Base-by-base conservation (phyloP, 2,797 vertebrate genomes). In the Mastacembelus armatus region DNA sequence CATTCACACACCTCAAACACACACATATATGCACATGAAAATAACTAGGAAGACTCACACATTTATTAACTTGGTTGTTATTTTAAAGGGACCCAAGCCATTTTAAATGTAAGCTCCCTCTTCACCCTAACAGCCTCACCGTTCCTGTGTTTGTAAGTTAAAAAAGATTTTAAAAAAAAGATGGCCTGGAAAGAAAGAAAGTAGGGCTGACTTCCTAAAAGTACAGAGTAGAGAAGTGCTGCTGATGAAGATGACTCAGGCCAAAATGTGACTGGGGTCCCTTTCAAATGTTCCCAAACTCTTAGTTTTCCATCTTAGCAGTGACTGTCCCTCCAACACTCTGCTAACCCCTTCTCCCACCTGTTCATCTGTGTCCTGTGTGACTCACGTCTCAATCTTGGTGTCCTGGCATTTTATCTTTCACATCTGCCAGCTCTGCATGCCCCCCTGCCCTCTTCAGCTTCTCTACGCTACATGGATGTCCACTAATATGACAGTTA, bases 51-150 rank as follows among this genome's bases (percentile, higher is more conserved):
- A 78, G 78, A 66, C 74, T 85, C 81, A 73, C 61, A 78, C 73
- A 80, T 85, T 73, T 78, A 71, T 84, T 65, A 74, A 87, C 75
- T 66, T 61, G 21, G 61, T 3, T 77, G 76, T 85, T 83, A 74
- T 84, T 71, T 78, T 74, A 89, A 91, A 90, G 91, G 92, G 91
- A 91, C 91, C 89, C 88, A 59, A 92, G 91, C 86, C 86, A 88
- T 89, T 89, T 83, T 78, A 64, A 82, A 69, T 38, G 44, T 14
- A 40, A 77, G 70, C 62, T 72, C 40, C 39, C 42, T 19, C 19
- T 26, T 49, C 48, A 39, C 9, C 9, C 49, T 19, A 19, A 33
- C 30, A 24, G 22, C 59, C 40, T 16, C 39, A 21, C 12, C 30
- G 26, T 19, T 35, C 61, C 77, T 59, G 60, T 66, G 70, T 73